Evolutionary conservation across 1,140 invertebrate genomes (phyloP).

Genomic region (Cyphomyrmex costatus): DNA sequence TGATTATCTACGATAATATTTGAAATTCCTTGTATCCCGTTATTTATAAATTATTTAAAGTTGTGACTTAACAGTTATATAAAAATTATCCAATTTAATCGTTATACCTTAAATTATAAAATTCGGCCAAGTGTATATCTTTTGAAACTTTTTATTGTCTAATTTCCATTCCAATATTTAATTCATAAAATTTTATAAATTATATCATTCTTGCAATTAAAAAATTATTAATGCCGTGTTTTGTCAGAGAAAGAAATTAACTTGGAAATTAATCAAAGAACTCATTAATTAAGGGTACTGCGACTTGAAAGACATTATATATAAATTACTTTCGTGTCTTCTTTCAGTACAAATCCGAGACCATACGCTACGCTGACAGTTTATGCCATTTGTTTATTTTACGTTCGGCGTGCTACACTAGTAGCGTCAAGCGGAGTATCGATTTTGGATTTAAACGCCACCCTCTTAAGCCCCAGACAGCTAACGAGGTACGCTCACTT

Average conservation of each 20-base stretch:
- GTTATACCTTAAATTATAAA: neutral
- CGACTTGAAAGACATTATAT: neutral
- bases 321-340: conserved; percentile 2
- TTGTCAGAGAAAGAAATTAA: neutral
- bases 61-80: neutral
- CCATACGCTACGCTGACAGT: neutral
- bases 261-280: neutral
- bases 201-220: neutral
- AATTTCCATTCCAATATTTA: neutral
- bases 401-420: neutral
- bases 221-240: neutral
- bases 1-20: neutral
- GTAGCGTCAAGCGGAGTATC: conserved; percentile 42
- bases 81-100: neutral
- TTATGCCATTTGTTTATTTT: conserved; percentile 50
- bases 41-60: conserved; percentile 9
- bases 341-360: neutral
- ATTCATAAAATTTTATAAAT: conserved; percentile 5
- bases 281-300: neutral
- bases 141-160: conserved; percentile 25
- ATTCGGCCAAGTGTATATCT: conserved; percentile 1
- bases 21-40: neutral
- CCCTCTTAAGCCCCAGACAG: conserved; percentile 69
- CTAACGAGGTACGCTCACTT: conserved; percentile 74
- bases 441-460: conserved; percentile 67